phyloP scores from a whole-genome alignment of 2,797 vertebrate species.

The Gymnodraco acuticeps region DNA sequence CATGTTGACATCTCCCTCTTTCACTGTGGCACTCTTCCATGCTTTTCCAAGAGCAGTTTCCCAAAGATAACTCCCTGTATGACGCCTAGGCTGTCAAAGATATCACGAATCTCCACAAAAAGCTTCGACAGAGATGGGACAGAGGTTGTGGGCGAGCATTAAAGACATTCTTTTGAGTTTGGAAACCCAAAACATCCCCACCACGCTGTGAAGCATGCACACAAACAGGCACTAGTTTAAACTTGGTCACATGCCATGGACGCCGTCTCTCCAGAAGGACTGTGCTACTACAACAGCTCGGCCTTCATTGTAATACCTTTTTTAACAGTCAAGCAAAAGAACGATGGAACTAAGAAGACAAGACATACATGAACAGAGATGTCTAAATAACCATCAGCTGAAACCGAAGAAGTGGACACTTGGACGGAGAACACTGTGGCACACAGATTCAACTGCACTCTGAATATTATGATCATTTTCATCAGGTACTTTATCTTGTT shows the following conservation, averaged over 20 bases:
- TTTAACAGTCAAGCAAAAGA: constrained; percentile 45
- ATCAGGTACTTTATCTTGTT: constrained; percentile 63
- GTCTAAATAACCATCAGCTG: constrained; percentile 18
- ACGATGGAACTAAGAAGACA: constrained; percentile 16
- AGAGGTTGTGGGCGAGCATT: constrained; percentile 11
- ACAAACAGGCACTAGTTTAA: constrained; percentile 68
- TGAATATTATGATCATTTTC: constrained; percentile 51
- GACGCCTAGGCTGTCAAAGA: neutral
- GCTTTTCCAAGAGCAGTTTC: constrained; percentile 14
- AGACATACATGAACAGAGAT: constrained; percentile 23
- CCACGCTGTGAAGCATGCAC: constrained; percentile 33
- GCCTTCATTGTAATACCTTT: constrained; percentile 1
- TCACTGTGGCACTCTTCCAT: constrained; percentile 23
- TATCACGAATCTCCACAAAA: neutral
- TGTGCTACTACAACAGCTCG: constrained; percentile 30
- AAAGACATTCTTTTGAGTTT: constrained; percentile 55
- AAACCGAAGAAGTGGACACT: constrained; percentile 29
- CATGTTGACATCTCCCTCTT: constrained; percentile 19
- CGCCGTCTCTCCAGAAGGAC: constrained; percentile 37
- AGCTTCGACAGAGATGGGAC: constrained; percentile 4
- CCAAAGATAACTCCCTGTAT: constrained; percentile 19
- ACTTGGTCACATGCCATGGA: constrained; percentile 43
- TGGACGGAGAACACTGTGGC: constrained; percentile 52
- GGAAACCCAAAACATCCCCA: constrained; percentile 19
- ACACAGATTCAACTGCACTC: constrained; percentile 63